Percentiles rank a stretch among this genome's conserved stretches.
Conservation (phyloP, 2,888 invertebrate genomes). For the Agriopis leucophaearia region DNA sequence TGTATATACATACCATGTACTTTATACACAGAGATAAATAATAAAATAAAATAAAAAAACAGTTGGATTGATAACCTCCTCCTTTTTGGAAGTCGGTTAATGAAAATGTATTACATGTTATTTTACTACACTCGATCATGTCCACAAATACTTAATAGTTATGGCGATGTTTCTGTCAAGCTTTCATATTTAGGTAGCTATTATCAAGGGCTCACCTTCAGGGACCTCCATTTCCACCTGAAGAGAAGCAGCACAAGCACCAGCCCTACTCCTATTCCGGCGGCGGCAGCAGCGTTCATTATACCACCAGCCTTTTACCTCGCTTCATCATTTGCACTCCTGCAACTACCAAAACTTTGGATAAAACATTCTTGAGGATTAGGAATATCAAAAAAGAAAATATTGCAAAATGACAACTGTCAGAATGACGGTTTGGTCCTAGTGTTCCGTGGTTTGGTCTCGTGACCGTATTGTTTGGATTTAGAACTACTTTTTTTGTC, state of each 20-base stretch:
- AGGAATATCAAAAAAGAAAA: constrained; percentile 8
- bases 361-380: constrained; percentile 6
- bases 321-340: constrained; percentile 41
- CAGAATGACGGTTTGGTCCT: not conserved
- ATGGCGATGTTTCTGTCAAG: no score
- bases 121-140: no score
- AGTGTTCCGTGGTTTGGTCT: not conserved
- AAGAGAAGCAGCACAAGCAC: constrained; percentile 58
- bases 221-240: constrained; percentile 63
- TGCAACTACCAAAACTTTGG: constrained; percentile 12
- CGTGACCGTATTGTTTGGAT: constrained; percentile 10
- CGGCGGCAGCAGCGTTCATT: constrained; percentile 61
- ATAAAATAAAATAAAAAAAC: no score
- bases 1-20: no score
- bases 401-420: constrained; percentile 8
- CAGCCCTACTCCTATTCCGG: constrained; percentile 61
- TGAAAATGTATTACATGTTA: no score
- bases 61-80: no score
- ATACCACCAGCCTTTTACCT: constrained; percentile 48
- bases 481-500: constrained; percentile 18
- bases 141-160: no score
- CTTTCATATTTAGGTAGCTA: not conserved
- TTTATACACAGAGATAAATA: no score
- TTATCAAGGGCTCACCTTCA: constrained; percentile 52
- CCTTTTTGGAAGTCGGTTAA: no score